Evolutionary conservation across 2,888 invertebrate species (phyloP), one percentile per base, ranked within the genome.

Genomic region (Meteorus colon): DNA sequence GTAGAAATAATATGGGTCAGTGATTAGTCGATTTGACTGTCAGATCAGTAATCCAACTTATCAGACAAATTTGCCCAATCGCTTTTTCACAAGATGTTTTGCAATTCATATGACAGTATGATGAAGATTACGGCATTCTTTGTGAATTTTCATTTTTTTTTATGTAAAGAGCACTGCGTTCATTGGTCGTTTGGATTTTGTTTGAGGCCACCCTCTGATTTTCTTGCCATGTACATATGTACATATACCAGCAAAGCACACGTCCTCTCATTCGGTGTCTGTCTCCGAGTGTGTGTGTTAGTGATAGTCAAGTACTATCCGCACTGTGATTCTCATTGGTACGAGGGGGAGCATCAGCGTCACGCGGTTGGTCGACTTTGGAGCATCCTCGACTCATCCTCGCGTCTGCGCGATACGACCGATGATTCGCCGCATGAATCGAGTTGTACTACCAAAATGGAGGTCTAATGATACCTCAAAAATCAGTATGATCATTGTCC

Each of bases 361-460:
- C 75, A 74, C 59, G 77, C 80, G 69, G 88, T 89, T 89, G 89
- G 89, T 79, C 81, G 68, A 76, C 71, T 51, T 73, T 73, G 79
- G 81, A 85, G 81, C 86, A 88, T 88, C 88, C 79, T 68, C 67
- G 73, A 86, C 89, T 89, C 89, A 89, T 89, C 89, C 81, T 85
- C 79, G 80, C 79, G 81, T 77, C 80, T 81, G 81, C 79, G 79
- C 79, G 59, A 62, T 37, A 16, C 24, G 63, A 51, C 66, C 72
- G 51, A 79, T 78, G 78, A 80, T 77, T 74, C 74, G 19, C n/a
- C 19, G 24, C 80, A 77, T 12, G n/a, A 51, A 70, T 41, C 19
- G 66, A 73, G 76, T 84, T 80, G 76, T 76, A 37, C 27, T 24
- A 73, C 82, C 87, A 88, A 89, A 88, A 89, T 89, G 89, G 88